Base-by-base conservation (phyloP, 2,113 vertebrate species). In the Sapajus apella region DNA sequence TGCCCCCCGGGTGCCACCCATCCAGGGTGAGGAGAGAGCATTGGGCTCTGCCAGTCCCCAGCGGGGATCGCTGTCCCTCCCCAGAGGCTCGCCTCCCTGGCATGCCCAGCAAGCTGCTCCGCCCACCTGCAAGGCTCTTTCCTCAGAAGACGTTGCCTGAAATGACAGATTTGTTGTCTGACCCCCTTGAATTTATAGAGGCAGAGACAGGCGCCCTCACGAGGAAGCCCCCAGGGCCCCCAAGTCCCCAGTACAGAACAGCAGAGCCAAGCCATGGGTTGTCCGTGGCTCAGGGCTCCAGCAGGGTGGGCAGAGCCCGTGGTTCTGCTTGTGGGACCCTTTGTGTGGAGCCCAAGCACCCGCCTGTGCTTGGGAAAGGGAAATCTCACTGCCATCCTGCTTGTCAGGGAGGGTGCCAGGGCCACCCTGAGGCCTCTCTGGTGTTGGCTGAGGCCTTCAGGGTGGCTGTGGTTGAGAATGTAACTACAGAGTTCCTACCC, bases 401-500 rank as follows among this genome's bases (percentile, higher is more conserved):
- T 8, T 27, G 61, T 4, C 5, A 0, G 37, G 7, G 20, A 20
- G n/a, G 27, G 21, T 13, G 2, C 61, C 11, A 25, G 43, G 40
- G 40, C 32, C 35, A 10, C 30, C 3, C 72, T 1, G 8, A 3
- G 14, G 18, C 45, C 16, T 27, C 45, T 37, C 20, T 25, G 0
- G 7, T 35, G 61, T 17, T 23, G 50, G 30, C 32, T 12, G 0
- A 5, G 6, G 14, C 14, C 6, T 6, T 21, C 2, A 11, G 45
- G 3, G 8, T 4, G 18, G 50, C 47, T 17, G 35, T 0, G 23
- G 17, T 12, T 4, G 40, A 50, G 43, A n/a, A 11, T n/a, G 3
- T 0, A 17, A 23, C 55, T 30, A 0, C 1, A 1, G 58, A n/a
- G 4, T 2, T 2, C 0, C 20, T 20, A 76, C 61, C 4, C 40